A percentile compares a stretch with the other conserved stretches of the same genome.
Evolutionary conservation across 2,797 vertebrate species (phyloP).

Genomic region (Mormyrops attenuatus): DNA sequence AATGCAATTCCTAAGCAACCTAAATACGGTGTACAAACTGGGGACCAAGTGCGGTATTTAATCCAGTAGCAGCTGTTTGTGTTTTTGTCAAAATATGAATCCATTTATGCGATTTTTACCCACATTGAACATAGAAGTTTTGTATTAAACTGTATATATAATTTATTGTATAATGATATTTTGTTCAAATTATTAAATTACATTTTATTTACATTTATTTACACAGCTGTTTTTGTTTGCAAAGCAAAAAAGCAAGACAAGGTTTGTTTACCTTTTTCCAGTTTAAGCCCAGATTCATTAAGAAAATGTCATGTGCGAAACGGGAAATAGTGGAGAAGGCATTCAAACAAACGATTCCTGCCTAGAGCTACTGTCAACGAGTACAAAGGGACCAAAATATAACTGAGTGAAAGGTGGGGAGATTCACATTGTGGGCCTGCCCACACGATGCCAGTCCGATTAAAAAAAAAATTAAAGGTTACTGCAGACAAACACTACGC

Average conservation of each 20-base stretch:
- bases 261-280: not conserved
- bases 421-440: slow-evolving; percentile 42
- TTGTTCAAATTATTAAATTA: not conserved
- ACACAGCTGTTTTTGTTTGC: not conserved
- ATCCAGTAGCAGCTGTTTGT: not conserved
- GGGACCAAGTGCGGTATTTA: not conserved
- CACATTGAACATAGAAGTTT: not conserved
- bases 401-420: not conserved
- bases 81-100: not conserved
- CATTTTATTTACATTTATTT: slow-evolving; percentile 18
- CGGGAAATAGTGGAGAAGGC: not conserved
- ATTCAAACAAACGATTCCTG: slow-evolving; percentile 6
- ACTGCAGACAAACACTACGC: not conserved
- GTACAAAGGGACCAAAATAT: not conserved
- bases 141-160: not conserved
- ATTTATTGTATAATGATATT: slow-evolving; percentile 4
- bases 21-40: not conserved
- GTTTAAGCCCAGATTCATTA: slow-evolving; percentile 5
- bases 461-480: not conserved
- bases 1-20: not conserved
- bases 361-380: not conserved
- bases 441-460: slow-evolving; percentile 43
- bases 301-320: not conserved
- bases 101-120: not conserved
- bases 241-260: slow-evolving; percentile 8